Evolutionary conservation across 2,113 vertebrate genomes (phyloP), one percentile per base, ranked within the genome.

Genomic region (Pangasianodon gigas): DNA sequence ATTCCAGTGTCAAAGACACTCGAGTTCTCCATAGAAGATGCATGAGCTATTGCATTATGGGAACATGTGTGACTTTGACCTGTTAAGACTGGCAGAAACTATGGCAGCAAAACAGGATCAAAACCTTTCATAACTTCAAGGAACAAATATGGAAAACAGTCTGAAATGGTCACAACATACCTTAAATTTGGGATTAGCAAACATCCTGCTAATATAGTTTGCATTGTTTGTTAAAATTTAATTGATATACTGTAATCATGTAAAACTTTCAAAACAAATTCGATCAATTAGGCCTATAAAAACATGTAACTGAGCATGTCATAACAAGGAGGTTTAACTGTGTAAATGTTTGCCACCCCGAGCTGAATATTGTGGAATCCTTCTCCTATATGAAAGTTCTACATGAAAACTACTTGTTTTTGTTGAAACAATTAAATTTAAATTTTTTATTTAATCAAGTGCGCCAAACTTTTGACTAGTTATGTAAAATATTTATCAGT

Each of bases 51-150:
- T 46, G n/a, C 48, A 81, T 65, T 19, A 88, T 81, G 29, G 62
- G n/a, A 85, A 85, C 48, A 81, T 75, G n/a, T 37, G 58, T 87
- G 52, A 81, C 79, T 54, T 81, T n/a, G 41, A 80, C 1, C 4
- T 26, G 9, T 75, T 24, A 41, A 56, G 9, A 1, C 44, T 65
- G 41, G 29, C 56, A 65, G 75, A 32, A 46, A 44, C 48, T 21
- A 24, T 10, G 6, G 48, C 14, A 9, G 26, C 26, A 51, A 81
- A 52, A 18, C 77, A 52, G 46, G 10, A 52, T 52, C 1, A 81
- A 81, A 81, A 18, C 6, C 29, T 54, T 81, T 52, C 11, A 79
- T 13, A 79, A 48, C 10, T 51, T 14, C 67, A 14, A 69, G 29
- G 18, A 74, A 41, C 16, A 41, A 19, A 16, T 41, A 75, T 46